A percentile compares a stretch with the other conserved stretches of the same genome.
Conservation (phyloP, 2,888 invertebrate species). For the Pachymerium ferrugineum region DNA sequence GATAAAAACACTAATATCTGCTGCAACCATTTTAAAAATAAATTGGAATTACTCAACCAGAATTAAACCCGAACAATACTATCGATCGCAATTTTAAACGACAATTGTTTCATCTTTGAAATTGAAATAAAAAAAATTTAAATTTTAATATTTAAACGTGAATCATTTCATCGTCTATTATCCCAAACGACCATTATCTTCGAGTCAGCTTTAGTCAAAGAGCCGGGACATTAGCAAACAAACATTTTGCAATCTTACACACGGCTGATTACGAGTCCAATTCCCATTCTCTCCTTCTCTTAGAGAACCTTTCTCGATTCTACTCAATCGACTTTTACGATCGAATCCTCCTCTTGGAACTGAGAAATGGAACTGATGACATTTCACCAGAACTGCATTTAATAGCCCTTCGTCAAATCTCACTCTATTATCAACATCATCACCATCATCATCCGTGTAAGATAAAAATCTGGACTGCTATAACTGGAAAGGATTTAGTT, state of each 20-base stretch:
- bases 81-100: no score
- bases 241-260: background rate
- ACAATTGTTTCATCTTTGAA: no score
- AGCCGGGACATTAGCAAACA: background rate
- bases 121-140: no score
- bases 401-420: background rate
- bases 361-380: conserved; percentile 1
- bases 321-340: conserved; percentile 4
- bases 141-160: no score
- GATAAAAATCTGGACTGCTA: background rate
- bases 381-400: background rate
- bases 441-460: background rate
- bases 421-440: background rate
- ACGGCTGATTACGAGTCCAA: background rate
- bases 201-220: background rate
- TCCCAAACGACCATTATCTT: no score
- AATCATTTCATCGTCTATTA: no score
- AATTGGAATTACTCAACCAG: no score
- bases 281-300: background rate
- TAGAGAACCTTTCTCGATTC: background rate
- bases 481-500: background rate
- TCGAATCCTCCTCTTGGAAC: background rate
- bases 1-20: no score
- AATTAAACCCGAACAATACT: no score
- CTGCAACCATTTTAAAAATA: no score